Evolutionary conservation across 2,888 invertebrate species (phyloP), one percentile per base, ranked within the genome.

Genomic region (Tribolium freemani): DNA sequence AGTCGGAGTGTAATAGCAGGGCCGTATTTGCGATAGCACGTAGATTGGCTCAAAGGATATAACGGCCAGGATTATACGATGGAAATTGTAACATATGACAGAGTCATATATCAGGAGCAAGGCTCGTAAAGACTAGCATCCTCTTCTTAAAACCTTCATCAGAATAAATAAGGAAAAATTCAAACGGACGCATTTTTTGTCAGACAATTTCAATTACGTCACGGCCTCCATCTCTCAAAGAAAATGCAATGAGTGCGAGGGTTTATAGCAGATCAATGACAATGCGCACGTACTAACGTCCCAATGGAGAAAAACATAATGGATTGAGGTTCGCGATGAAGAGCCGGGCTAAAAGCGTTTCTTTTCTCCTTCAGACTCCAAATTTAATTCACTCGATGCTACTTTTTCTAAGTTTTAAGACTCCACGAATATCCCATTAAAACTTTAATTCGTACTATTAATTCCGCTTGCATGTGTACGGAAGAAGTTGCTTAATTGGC

Each of bases 181-280:
- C 54, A 54, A 66, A 45, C 38, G 21, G 46, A 66, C 46, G 50
- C n/a, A 30, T 26, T 38, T 10, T 64, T 60, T 68, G 54, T 72
- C 38, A 64, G 56, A 69, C 63, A 63, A 69, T 72, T 72, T 72
- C 69, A 63, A 69, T 72, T 69, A 53, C 54, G 64, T 64, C 64
- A 54, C 50, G 11, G 66, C 54, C 2, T 66, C 71, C 53, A 67
- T 63, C 68, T 26, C 31, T 31, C 44, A 60, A 67, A 45, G 72
- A 67, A 73, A 75, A 76, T 74, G 75, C 77, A 78, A 75, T 73
- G 73, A 75, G 72, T 66, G 73, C 73, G 77, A 75, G 73, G 60
- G 78, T 76, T 79, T 79, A 79, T 79, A 73, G 78, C 50, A 79
- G 79, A 80, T 79, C 79, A 79, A 78, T 79, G 78, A 79, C 80